Conservation (phyloP, 2,797 vertebrate genomes). For the Pseudochaenichthys georgianus region DNA sequence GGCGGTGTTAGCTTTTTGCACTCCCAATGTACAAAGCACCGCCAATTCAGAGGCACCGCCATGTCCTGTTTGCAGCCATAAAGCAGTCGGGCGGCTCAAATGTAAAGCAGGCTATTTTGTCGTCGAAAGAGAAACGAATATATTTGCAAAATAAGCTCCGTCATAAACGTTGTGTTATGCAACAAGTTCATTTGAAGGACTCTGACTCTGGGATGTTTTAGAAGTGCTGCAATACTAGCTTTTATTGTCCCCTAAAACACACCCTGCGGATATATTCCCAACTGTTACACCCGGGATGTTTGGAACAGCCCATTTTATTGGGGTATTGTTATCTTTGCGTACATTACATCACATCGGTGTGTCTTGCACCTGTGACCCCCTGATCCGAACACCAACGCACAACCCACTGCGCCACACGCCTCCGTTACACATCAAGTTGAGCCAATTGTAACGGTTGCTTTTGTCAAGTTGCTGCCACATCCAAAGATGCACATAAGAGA, state of each 20-base stretch:
- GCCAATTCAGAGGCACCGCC: constrained; percentile 44
- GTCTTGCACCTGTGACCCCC: too few species aligned
- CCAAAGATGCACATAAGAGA: neutral
- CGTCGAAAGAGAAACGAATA: neutral
- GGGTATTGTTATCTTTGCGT: neutral
- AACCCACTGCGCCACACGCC: too few species aligned
- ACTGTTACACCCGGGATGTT: neutral
- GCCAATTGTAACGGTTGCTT: neutral
- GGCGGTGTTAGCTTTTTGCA: constrained; percentile 67
- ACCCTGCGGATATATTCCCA: constrained; percentile 1
- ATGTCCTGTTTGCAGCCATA: constrained; percentile 15
- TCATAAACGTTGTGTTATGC: constrained; percentile 3
- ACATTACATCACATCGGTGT: too few species aligned
- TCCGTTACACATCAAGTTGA: neutral
- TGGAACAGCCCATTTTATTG: neutral
- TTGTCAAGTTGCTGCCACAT: neutral
- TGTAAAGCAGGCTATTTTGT: constrained; percentile 11
- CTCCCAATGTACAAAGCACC: constrained; percentile 55
- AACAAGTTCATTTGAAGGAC: neutral
- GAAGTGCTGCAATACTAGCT: neutral
- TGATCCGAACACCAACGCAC: too few species aligned
- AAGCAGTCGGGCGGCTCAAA: constrained; percentile 11
- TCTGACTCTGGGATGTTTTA: neutral
- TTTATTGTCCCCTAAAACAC: constrained; percentile 11
- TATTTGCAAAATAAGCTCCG: constrained; percentile 3